Evolutionary conservation across 2,888 invertebrate genomes (phyloP), one percentile per base, ranked within the genome.

Genomic region (Cheilosia pagana): DNA sequence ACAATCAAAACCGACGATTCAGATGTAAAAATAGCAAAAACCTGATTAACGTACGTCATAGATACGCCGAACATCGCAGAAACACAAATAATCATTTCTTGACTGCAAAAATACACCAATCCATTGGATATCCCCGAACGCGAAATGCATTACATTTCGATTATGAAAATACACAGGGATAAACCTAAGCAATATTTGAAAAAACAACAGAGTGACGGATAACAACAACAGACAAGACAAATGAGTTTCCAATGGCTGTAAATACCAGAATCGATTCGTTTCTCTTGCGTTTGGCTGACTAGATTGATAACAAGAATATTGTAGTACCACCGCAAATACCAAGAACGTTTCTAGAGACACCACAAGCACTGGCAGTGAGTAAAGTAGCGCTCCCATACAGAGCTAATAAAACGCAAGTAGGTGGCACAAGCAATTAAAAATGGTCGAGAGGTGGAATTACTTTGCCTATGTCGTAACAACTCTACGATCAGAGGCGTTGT

Each of bases 401-500:
- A 70, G 52, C 71, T 60, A 72, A 57, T 55, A 52, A 48, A 78
- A 71, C 41, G 78, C 67, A 65, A 85, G 71, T 85, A 81, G 79
- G 85, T 85, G 79, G 83, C 83, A 79, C 63, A 68, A n/a, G 75
- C 50, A 85, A 85, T 81, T 81, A 85, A 62, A 85, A 79, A 76
- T 67, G 70, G 71, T 41, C 65, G 76, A 85, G 50, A 68, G 76
- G 85, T 85, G 71, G 67, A 81, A 85, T 85, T 71, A 85, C 75
- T 85, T 81, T 85, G 81, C 85, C 75, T 81, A 79, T 81, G 71
- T 85, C 85, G 81, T 81, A 85, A 85, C 79, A 71, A 76, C 81
- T 19, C 59, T 60, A 62, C 48, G 35, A 35, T 35, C 60, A 67
- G 67, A 85, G 85, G 85, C 85, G 85, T 85, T 85, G 85, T 85